Evolutionary conservation across 2,797 vertebrate genomes (phyloP).

Genomic region (Oceanodroma leucorhoa): DNA sequence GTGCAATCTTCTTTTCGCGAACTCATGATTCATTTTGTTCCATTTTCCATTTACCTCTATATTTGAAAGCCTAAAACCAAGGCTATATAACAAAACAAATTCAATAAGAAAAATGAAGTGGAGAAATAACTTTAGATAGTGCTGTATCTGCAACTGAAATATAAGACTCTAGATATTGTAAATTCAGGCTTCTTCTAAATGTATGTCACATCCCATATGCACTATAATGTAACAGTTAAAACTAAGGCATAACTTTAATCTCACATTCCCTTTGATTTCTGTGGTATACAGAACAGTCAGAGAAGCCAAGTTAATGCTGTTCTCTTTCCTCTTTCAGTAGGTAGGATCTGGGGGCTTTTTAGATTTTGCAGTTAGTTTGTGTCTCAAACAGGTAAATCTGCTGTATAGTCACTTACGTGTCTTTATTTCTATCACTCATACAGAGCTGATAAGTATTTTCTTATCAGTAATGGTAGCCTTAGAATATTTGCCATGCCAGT

Average conservation of each 20-base stretch:
- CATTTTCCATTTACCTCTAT: neutral
- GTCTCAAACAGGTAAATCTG: neutral
- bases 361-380: neutral
- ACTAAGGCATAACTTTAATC: constrained; percentile 44
- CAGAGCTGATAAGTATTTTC: neutral
- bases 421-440: neutral
- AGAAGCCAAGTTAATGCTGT: constrained; percentile 10
- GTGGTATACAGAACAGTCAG: constrained; percentile 5
- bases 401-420: neutral
- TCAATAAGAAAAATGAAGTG: constrained; percentile 31
- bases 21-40: constrained; percentile 17
- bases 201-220: constrained; percentile 40
- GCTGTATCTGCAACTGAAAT: constrained; percentile 25
- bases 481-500: neutral
- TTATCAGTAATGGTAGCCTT: neutral
- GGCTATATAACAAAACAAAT: constrained; percentile 36
- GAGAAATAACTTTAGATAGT: constrained; percentile 43
- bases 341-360: neutral
- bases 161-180: constrained; percentile 32
- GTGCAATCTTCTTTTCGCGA: constrained; percentile 1
- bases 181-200: constrained; percentile 50
- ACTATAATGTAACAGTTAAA: constrained; percentile 40
- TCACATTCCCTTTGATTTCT: constrained; percentile 23
- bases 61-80: constrained; percentile 16
- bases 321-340: neutral